Evolutionary conservation across 1,140 invertebrate genomes (phyloP), one percentile per base, ranked within the genome.

Genomic region (Penaeus chinensis): DNA sequence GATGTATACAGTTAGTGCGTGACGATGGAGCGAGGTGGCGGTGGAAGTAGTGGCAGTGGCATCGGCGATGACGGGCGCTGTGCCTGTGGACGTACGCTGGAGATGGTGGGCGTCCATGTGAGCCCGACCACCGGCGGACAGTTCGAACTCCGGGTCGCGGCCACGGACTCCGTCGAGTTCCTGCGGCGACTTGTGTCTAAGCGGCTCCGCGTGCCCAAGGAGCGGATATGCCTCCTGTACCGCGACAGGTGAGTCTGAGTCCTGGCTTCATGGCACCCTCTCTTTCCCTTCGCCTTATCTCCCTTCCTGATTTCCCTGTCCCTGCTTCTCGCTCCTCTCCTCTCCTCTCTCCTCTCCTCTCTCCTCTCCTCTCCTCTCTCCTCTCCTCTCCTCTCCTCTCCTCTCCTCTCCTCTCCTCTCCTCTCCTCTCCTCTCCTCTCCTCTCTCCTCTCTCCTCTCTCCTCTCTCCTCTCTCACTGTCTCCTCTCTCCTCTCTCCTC

Each of bases 141-240:
- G 91, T 97, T 98, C 92, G 95, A 96, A 90, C 94, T 98, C 89
- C 95, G 94, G 87, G 94, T 98, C 84, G 95, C 96, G 89, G 94
- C 94, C 89, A 94, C 95, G 91, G 96, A 96, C 90, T 96, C 95
- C 88, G 95, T 98, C 79, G 96, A 97, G 91, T 96, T 95, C 92
- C 94, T 98, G 22, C 98, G 98, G 93, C 97, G 97, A 93, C 94
- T 96, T 77, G 96, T 98, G 91, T 97, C 97, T n/a, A 97, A 97
- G 93, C 95, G 95, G 92, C 93, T 98, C 87, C 97, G 97, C 94
- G 96, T 98, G 91, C 95, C 96, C 89, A 97, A 97, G 93, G 96
- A 98, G 93, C 95, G 96, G 91, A 97, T 98, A 93, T 97, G 96
- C 92, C 93, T 98, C 91, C 94, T 98, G 85, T 96, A 97, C 93